Conservation (phyloP, 2,888 invertebrate species). For the Pollenia amentaria region DNA sequence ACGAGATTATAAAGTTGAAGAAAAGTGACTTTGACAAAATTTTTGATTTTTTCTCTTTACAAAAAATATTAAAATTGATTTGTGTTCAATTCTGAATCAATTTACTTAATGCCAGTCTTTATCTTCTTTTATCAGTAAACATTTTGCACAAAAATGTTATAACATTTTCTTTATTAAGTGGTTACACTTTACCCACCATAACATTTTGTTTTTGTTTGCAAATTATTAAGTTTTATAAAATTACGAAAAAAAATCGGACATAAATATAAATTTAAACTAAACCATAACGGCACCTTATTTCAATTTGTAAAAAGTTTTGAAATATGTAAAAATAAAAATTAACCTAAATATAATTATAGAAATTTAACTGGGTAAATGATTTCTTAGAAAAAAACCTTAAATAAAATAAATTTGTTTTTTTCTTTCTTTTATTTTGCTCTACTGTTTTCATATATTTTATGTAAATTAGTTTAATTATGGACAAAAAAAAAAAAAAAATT, state of each 20-base stretch:
- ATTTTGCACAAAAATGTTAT: too few species aligned
- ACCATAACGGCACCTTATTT: slow-evolving; percentile 61
- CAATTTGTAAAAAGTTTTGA: slow-evolving; percentile 48
- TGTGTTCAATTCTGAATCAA: too few species aligned
- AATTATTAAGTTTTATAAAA: not conserved
- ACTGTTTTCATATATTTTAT: slow-evolving; percentile 30
- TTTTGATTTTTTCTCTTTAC: too few species aligned
- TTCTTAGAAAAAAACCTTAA: slow-evolving; percentile 35
- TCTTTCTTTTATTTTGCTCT: slow-evolving; percentile 11
- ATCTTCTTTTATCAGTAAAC: too few species aligned
- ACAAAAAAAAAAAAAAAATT: slow-evolving; percentile 46
- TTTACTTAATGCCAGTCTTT: too few species aligned
- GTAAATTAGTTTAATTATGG: slow-evolving; percentile 48
- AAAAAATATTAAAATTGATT: too few species aligned
- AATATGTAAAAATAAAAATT: slow-evolving; percentile 34
- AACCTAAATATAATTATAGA: slow-evolving; percentile 24
- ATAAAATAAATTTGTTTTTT: slow-evolving; percentile 32
- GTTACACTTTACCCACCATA: too few species aligned
- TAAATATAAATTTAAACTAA: slow-evolving; percentile 48
- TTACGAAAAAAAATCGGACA: slow-evolving; percentile 1
- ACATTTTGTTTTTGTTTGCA: not conserved
- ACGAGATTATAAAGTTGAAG: too few species aligned
- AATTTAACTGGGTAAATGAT: slow-evolving; percentile 63
- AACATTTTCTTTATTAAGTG: too few species aligned
- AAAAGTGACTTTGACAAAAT: too few species aligned